Evolutionary conservation across 2,888 invertebrate species (phyloP).

Genomic region (Blera fallax): DNA sequence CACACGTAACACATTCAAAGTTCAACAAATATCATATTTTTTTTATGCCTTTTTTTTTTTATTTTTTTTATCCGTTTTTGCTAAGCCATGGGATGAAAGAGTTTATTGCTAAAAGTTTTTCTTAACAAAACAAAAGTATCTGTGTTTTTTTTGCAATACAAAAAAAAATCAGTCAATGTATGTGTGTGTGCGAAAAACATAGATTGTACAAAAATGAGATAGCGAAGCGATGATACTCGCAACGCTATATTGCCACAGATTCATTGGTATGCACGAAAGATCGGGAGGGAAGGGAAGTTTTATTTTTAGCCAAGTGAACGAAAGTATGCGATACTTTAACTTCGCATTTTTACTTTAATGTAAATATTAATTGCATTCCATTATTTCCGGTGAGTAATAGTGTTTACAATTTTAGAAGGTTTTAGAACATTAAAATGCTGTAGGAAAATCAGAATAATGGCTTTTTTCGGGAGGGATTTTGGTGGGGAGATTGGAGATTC

Average conservation of each 20-base stretch:
- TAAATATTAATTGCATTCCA: not conserved
- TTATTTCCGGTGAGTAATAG: not conserved
- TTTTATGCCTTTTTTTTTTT: not conserved
- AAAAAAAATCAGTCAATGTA: not conserved
- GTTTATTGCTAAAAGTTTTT: not conserved
- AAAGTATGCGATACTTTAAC: constrained; percentile 28
- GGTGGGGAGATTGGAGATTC: no score
- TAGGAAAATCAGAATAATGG: no score
- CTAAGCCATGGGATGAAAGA: constrained; percentile 1
- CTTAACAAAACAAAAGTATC: not conserved
- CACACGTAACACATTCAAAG: constrained; percentile 8
- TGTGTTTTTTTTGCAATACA: not conserved
- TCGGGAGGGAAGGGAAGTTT: constrained; percentile 11
- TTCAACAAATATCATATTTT: not conserved
- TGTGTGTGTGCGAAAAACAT: not conserved
- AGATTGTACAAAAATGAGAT: not conserved
- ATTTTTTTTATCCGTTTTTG: no score
- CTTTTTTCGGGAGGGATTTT: no score
- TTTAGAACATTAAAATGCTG: no score
- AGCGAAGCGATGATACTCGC: not conserved
- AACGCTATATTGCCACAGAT: constrained; percentile 26
- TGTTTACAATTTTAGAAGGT: no score
- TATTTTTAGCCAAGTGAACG: constrained; percentile 50
- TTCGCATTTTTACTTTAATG: constrained; percentile 1
- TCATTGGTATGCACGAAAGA: constrained; percentile 41